These are phyloP conservation scores for Spinus pinus DNA, from an alignment of 2,797 vertebrate genomes.

Conservation along the genomic window DNA sequence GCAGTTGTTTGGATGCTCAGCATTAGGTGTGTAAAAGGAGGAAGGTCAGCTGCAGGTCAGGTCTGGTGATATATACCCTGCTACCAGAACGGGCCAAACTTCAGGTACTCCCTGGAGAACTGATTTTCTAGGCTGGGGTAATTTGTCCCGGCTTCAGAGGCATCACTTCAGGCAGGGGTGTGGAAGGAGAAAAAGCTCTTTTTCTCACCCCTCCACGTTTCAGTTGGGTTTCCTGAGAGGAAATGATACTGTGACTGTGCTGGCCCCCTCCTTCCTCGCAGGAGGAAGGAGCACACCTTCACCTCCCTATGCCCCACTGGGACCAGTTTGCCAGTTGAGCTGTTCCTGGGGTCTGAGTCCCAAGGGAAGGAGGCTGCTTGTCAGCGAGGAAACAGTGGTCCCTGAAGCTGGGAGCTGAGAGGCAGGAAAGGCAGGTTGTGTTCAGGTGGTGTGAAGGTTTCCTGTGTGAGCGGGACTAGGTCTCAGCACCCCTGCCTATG, in stretches of 20 bases:
- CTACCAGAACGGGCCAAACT: background rate
- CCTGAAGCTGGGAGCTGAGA: background rate
- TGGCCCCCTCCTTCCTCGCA: background rate
- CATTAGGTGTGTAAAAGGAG: conserved; percentile 17
- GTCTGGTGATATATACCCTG: background rate
- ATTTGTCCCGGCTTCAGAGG: background rate
- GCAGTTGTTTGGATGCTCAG: conserved; percentile 42
- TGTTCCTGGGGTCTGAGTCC: background rate
- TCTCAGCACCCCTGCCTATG: background rate
- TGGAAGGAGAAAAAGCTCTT: background rate
- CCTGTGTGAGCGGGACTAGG: fast-evolving
- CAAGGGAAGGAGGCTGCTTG: background rate
- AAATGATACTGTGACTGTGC: background rate
- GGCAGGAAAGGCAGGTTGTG: background rate
- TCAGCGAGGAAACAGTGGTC: background rate
- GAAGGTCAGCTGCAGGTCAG: conserved; percentile 55
- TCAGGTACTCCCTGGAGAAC: background rate
- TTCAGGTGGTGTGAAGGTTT: background rate
- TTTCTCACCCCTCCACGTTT: background rate
- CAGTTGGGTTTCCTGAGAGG: conserved; percentile 48
- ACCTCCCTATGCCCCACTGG: background rate
- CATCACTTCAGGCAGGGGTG: background rate
- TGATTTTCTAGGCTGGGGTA: background rate
- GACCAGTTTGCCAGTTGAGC: background rate
- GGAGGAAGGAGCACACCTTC: background rate